A percentile compares a stretch with the other conserved stretches of the same genome.
Evolutionary conservation across 2,113 vertebrate genomes (phyloP).

Genomic region (Rostratula benghalensis): DNA sequence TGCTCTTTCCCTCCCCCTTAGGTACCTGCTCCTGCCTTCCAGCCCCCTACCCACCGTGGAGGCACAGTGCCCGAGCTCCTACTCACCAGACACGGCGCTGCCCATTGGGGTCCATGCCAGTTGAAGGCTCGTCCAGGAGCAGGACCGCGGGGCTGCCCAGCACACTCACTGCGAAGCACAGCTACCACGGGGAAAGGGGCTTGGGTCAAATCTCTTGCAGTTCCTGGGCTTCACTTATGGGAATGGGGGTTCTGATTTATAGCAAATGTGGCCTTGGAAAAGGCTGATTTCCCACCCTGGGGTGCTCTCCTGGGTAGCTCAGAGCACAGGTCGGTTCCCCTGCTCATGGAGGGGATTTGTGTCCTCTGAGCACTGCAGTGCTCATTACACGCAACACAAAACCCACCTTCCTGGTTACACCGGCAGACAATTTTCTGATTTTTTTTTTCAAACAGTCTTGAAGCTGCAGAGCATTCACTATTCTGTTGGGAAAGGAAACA

Average conservation of each 20-base stretch:
- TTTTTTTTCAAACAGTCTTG: slow-evolving; percentile 41
- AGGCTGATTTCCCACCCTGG: not conserved
- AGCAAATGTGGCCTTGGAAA: not conserved
- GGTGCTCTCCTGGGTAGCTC: fast-evolving
- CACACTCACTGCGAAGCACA: slow-evolving; percentile 86
- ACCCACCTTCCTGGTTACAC: slow-evolving; percentile 65
- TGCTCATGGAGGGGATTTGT: fast-evolving
- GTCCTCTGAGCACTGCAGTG: not conserved
- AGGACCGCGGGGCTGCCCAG: slow-evolving; percentile 84
- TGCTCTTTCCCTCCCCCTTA: not conserved
- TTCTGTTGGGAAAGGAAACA: not conserved
- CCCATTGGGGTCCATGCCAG: slow-evolving; percentile 88
- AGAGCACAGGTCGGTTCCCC: not conserved
- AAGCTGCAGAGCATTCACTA: slow-evolving; percentile 46
- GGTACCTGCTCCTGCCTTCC: not conserved
- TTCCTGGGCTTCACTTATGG: fast-evolving
- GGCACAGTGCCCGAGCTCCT: fast-evolving
- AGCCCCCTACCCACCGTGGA: fast-evolving
- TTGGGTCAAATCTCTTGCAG: not conserved
- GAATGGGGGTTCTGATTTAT: not conserved
- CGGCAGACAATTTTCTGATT: slow-evolving; percentile 25
- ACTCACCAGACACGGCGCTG: slow-evolving; percentile 89
- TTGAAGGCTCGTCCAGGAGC: slow-evolving; percentile 86
- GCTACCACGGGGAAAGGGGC: slow-evolving; percentile 55
- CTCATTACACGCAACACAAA: not conserved